Evolutionary conservation across 2,113 vertebrate genomes (phyloP), one percentile per base, ranked within the genome.

Genomic region (Epinephelus moara): DNA sequence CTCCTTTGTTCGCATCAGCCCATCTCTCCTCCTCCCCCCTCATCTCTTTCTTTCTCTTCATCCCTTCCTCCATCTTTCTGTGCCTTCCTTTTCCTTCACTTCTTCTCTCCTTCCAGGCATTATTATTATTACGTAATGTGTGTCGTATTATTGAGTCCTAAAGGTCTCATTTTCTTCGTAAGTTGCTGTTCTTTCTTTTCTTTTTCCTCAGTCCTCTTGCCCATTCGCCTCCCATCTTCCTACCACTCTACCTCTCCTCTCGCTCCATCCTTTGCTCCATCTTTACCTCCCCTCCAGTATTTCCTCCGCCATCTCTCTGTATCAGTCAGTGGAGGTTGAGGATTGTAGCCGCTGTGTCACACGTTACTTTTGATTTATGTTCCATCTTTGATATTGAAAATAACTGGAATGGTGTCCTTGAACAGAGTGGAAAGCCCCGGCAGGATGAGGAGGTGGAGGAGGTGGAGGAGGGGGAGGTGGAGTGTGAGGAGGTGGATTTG

Each of bases 331-430:
- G 50, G 66, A 75, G 69, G 75, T 21, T 78, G 67, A 80, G 64
- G 15, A 27, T 50, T 30, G 72, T 57, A 27, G 83, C 37, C 10
- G 19, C 78, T 19, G 60, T 81, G 72, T 89, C 82, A 69, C 21
- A 75, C 47, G 73, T 92, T 90, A 85, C 67, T 88, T 83, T 73
- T 93, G 93, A 93, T 94, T 95, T 90, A 93, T 95, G 88, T 90
- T 88, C 85, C 78, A 73, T 85, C 91, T 94, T 90, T 90, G 88
- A 91, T 93, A 90, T 92, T 87, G 90, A 93, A 92, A 92, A 83
- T 87, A 86, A 81, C 86, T 84, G 70, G 85, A 91, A 88, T 88
- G 66, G 86, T 86, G 91, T 92, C 93, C 93, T 94, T 94, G 91
- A 92, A 85, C 70, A 64, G 69, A 81, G 80, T 56, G 23, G 56